phyloP scores from a whole-genome alignment of 92 coral and sea anemone genomes.

The Plumapathes pennacea region DNA sequence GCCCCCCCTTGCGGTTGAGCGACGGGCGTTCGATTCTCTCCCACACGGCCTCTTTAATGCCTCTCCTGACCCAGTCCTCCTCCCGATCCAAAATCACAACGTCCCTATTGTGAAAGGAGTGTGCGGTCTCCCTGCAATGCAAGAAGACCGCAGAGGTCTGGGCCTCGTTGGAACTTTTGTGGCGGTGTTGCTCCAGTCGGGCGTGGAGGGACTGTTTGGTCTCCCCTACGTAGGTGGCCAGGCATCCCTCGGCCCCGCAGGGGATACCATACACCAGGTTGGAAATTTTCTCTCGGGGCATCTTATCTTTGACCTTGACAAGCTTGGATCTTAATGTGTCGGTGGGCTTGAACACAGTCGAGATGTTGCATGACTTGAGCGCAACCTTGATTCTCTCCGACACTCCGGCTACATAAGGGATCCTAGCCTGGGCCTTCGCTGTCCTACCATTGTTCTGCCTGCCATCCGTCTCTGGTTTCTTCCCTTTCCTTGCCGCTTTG shows the following conservation, averaged over 20 bases:
- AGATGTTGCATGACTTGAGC: conserved; percentile 9
- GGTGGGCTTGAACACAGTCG: conserved; percentile 7
- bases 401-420: conserved; percentile 21
- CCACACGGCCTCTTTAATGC: conserved; percentile 10
- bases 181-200: conserved; percentile 27
- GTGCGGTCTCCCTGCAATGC: conserved; percentile 20
- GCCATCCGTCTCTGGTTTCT: not conserved
- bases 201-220: conserved; percentile 34
- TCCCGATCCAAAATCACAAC: conserved; percentile 20
- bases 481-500: conserved; percentile 1
- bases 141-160: conserved; percentile 47
- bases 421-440: not conserved
- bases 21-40: too few relatives aligned
- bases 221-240: conserved; percentile 24
- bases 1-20: too few relatives aligned
- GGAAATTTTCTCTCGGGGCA: conserved; percentile 21
- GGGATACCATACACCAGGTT: conserved; percentile 32
- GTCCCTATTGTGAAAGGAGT: conserved; percentile 12
- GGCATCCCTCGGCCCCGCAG: conserved; percentile 14
- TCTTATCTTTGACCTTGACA: conserved; percentile 17
- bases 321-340: conserved; percentile 15
- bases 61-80: conserved; percentile 22
- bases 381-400: conserved; percentile 22
- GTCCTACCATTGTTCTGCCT: not conserved
- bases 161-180: conserved; percentile 17